Base-by-base conservation (phyloP, 2,888 invertebrate genomes). In the Caenorhabditis macrosperma region DNA sequence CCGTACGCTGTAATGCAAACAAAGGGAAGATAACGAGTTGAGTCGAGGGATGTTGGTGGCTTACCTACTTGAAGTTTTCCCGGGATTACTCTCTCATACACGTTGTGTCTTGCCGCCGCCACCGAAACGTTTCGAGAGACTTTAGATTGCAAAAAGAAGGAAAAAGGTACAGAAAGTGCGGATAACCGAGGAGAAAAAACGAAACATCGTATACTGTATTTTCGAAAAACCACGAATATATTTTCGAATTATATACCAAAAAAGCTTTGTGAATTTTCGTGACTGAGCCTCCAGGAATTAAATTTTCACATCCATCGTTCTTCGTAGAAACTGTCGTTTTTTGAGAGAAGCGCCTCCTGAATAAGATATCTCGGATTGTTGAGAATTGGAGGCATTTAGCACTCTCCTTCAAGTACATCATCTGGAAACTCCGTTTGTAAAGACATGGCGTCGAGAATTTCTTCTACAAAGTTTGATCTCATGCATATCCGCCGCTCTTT, bases 51-150 rank as follows among this genome's bases (percentile, higher is more conserved):
- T 60, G 57, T 50, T 30, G 63, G 59, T 38, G 55, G 50, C 66
- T 72, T 67, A 78, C 72, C 72, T 78, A 78, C 78, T 78, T 78
- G 78, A 78, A 78, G 67, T 63, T 72, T 78, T 78, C 72, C 55
- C 71, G 77, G 77, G 77, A 77, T 77, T 64, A 77, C 77, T 77
- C 77, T 76, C 68, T 61, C 30, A 22, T 75, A 60, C 46, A 52
- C 66, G 61, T 64, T 74, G 74, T 74, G 59, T 74, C 74, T 74
- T 66, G 64, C 64, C 74, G 74, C 64, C 48, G 52, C 44, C 54
- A 55, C 54, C 61, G 44, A 74, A 74, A 74, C 74, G 35, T 64
- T 74, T 38, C 33, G 54, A 46, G 52, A 54, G 48, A 64, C 64
- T 64, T 74, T 20, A 33, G 54, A 48, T 38, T 46, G 35, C 26